Evolutionary conservation across 2,113 vertebrate genomes (phyloP), one percentile per base, ranked within the genome.

Genomic region (Sigmodon hispidus): DNA sequence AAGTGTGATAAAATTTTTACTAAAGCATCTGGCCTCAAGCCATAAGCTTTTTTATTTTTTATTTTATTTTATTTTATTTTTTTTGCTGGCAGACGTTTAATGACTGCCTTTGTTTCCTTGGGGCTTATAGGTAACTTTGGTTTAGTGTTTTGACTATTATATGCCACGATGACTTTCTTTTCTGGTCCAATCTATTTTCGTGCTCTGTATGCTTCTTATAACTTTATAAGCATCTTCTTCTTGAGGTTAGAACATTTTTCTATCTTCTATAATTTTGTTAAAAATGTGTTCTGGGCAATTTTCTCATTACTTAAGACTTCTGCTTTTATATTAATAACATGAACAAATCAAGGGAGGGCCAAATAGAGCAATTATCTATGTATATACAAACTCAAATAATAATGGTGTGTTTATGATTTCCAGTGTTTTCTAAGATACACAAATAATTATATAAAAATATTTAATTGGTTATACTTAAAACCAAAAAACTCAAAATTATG

Each of bases 301-400:
- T n/a, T n/a, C n/a, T n/a, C n/a, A n/a, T n/a, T n/a, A 96, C 84
- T 96, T 87, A 96, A 93, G 88, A 70, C 12, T 59, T 94, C 90
- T 70, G 92, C 81, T 96, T 95, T 96, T 94, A 94, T 96, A 93
- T 94, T 86, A 89, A 87, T 89, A 94, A 34, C 65, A 89, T 92
- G 31, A 90, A 34, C 72, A 95, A 92, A 81, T 61, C 36, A 92
- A 94, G 10, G 6, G 29, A 94, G 10, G 6, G 29, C 8, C 10
- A 84, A 85, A 80, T 92, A 72, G 72, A 93, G 59, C 88, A 96
- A 94, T 91, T 94, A 94, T 86, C 63, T 87, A 75, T 11, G n/a
- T 69, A 90, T 72, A 36, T 70, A 89, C 87, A 31, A 87, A 75
- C 88, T 94, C 48, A 88, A 89, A 85, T 69, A 72, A 43, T 79